These are phyloP conservation scores for Platerodrilus igneus DNA, from an alignment of 2,888 invertebrate species.

Conservation along the genomic window DNA sequence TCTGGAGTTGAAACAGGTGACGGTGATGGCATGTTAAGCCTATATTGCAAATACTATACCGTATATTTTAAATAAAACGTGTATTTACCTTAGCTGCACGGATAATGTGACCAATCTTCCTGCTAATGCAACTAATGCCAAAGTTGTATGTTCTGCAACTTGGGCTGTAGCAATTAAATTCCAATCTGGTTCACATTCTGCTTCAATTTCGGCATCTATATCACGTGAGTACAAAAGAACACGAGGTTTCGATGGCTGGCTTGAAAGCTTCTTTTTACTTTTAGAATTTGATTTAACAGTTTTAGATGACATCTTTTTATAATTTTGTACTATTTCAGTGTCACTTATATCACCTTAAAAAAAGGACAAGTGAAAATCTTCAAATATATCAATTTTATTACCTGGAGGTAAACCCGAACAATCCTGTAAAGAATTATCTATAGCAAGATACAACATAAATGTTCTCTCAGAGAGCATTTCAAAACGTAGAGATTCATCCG, in stretches of 20 bases:
- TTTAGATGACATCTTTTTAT: constrained; percentile 51
- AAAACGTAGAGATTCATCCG: constrained; percentile 41
- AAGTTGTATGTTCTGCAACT: constrained; percentile 57
- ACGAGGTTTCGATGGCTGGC: constrained; percentile 59
- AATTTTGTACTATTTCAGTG: constrained; percentile 74
- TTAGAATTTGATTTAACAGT: constrained; percentile 41
- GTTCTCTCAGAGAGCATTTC: constrained; percentile 58
- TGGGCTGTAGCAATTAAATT: constrained; percentile 56
- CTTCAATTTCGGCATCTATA: constrained; percentile 50
- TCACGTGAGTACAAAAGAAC: constrained; percentile 58
- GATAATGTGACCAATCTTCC: constrained; percentile 60
- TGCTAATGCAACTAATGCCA: constrained; percentile 61
- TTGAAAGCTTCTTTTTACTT: constrained; percentile 49
- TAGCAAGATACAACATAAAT: constrained; percentile 70
- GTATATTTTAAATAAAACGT: not conserved
- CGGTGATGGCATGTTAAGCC: constrained; percentile 46
- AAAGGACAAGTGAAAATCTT: no score
- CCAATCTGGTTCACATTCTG: constrained; percentile 57
- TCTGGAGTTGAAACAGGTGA: constrained; percentile 46
- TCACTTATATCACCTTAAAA: constrained; percentile 57
- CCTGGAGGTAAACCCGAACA: constrained; percentile 66
- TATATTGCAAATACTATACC: no score
- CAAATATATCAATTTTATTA: constrained; percentile 13
- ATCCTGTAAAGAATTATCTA: constrained; percentile 72
- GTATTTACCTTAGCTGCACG: constrained; percentile 50